Evolutionary conservation across 2,797 vertebrate species (phyloP), one percentile per base, ranked within the genome.

Genomic region (Xerus rutilus): DNA sequence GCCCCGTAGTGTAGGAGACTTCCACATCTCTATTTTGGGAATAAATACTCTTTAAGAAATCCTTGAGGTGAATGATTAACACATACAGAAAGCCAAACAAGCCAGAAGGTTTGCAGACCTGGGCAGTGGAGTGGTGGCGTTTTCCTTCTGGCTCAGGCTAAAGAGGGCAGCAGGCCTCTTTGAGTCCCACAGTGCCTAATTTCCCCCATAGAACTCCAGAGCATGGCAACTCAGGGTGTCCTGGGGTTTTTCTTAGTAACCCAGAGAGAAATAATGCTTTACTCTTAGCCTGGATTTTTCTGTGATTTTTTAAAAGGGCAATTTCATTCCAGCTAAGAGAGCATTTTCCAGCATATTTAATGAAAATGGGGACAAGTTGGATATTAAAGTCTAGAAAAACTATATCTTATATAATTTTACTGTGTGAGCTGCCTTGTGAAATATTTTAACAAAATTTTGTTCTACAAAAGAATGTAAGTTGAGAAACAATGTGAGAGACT

Each of bases 41-140:
- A 98, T 97, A 97, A 97, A 94, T 91, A 95, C 78, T 92, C 95
- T 95, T 96, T 98, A 94, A 97, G 96, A 98, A 97, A 96, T 91
- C 94, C 65, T 96, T 92, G 96, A 96, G 57, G 89, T 90, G 96
- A 97, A 95, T 97, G 95, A 96, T 94, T 95, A 97, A 96, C 85
- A 84, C 81, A 81, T 77, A 47, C 0, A 13, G 23, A 32, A 54
- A 72, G 47, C 70, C 81, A 70, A 97, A 92, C 32, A 85, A 94
- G 74, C 43, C 70, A 85, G 91, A 64, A 76, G 74, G 77, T 77
- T 82, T 88, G 73, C 70, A 81, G 93, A 76, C 17, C 23, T 45
- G 77, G 70, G 81, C 18, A 25, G 52, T 45, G 72, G 85, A 83
- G 64, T 20, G 35, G 23, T 6, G 32, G 57, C 18, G 43, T 64